Evolutionary conservation across 2,113 vertebrate species (phyloP).

Genomic region (Chaetops frenatus): DNA sequence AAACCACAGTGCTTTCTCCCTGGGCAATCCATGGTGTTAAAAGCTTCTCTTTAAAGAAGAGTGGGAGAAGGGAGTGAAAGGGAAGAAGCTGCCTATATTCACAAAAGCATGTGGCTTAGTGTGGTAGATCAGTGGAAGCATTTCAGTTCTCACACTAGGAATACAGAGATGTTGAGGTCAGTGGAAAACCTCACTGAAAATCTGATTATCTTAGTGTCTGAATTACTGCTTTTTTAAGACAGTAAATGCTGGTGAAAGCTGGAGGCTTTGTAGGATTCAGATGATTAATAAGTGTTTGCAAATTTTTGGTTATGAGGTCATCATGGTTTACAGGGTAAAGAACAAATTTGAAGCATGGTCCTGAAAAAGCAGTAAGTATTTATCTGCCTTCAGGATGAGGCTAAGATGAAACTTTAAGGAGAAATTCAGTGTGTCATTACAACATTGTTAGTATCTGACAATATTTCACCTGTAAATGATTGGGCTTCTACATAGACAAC

Average conservation of each 20-base stretch:
- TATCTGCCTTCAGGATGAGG: neutral
- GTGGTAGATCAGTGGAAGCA: neutral
- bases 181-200: neutral
- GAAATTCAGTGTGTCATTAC: neutral
- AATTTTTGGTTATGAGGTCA: neutral
- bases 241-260: rapidly evolving
- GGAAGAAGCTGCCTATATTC: neutral
- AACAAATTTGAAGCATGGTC: neutral
- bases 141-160: neutral
- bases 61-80: neutral
- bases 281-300: neutral
- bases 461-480: neutral
- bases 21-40: neutral
- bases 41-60: neutral
- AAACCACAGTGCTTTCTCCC: neutral
- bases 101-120: rapidly evolving
- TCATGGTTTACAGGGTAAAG: neutral
- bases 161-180: neutral
- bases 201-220: neutral
- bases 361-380: neutral
- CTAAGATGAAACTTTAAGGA: neutral
- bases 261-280: neutral
- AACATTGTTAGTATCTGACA: neutral
- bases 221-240: neutral
- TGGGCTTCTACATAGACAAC: neutral